Base-by-base conservation (phyloP, 1,140 invertebrate species). In the Drosophila subpulchrella region DNA sequence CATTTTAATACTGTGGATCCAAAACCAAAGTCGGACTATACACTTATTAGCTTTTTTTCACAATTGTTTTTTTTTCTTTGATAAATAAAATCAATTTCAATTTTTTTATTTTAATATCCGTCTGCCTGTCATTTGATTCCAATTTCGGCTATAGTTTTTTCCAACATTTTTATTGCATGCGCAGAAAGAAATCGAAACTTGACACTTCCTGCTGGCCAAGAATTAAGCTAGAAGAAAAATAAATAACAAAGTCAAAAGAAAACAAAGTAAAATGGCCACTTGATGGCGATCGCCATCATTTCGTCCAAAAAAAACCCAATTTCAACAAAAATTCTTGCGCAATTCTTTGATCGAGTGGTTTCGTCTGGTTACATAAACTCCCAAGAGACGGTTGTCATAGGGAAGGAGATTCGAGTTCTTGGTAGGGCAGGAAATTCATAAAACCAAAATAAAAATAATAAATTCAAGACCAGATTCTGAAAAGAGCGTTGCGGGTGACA, bases 341-440 rank as follows among this genome's bases (percentile, higher is more conserved):
- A 86, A 86, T 42, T 58, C 56, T 56, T 24, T 63, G 59, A 56
- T 57, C 63, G 62, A 53, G 62, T 67, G 77, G 47, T 48, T 67
- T 27, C 12, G 41, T 65, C 75, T 79, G 50, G 65, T 86, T 88
- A 73, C 71, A 88, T 82, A 86, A 88, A 73, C 62, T 39, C 36
- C 44, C n/a, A 38, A 47, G 39, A 13, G 30, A 42, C 30, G 41
- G 42, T 47, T 62, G 51, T 50, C 38, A 67, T 34, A 13, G 48
- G 2, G 32, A 50, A 48, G 39, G 62, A 36, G 34, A 12, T 51
- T 53, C 27, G 47, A 24, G 46, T 79, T 79, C 67, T 34, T 46
- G 81, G 83, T 77, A 80, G 75, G 67, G 62, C 83, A 89, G 84
- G 84, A 89, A 88, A 88, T 50, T 59, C 75, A 66, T 50, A 73